Evolutionary conservation across 2,113 vertebrate species (phyloP).

Genomic region (Ibidorhyncha struthersii): DNA sequence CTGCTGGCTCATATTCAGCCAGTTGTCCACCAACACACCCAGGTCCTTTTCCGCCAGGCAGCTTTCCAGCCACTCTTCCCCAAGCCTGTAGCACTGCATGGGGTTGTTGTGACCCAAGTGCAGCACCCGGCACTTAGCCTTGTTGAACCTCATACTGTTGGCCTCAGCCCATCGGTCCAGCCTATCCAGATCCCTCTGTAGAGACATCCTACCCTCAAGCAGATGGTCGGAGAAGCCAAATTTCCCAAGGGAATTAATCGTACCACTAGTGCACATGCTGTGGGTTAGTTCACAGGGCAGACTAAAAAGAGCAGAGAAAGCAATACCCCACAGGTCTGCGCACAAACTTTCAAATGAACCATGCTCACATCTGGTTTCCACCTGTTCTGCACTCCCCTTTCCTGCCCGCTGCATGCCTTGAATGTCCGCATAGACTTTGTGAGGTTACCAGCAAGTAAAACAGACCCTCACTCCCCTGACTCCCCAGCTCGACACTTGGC

Average conservation of each 20-base stretch:
- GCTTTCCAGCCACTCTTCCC: no score
- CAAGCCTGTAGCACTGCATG: no score
- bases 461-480: background rate
- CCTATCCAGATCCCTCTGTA: no score
- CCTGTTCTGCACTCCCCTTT: background rate
- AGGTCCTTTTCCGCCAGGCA: no score
- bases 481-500: background rate
- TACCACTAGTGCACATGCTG: background rate
- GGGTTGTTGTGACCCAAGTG: no score
- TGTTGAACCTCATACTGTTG: no score
- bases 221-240: background rate
- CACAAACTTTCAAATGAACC: background rate
- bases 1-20: no score
- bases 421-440: background rate
- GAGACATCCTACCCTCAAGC: no score
- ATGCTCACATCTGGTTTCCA: background rate
- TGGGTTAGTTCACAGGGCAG: background rate
- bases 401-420: background rate
- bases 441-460: background rate
- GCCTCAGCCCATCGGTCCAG: no score
- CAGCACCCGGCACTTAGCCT: no score
- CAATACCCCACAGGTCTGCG: background rate
- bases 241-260: background rate
- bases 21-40: no score
- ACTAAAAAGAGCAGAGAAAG: background rate